Base-by-base conservation (phyloP, 1,140 invertebrate genomes). In the Aphaenogaster ashmeadi region DNA sequence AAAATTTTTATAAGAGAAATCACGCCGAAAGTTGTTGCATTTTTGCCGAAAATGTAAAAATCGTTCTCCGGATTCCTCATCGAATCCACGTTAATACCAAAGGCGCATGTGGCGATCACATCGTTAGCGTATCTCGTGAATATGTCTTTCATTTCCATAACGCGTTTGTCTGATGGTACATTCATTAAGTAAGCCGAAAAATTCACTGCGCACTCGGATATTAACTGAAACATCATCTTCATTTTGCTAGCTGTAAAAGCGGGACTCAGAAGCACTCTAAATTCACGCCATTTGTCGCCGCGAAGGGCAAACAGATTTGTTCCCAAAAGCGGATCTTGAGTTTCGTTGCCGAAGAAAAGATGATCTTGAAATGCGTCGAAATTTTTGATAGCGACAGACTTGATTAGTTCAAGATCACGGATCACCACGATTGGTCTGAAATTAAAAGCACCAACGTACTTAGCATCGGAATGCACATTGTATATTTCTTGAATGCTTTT, bases 41-140 rank as follows among this genome's bases (percentile, higher is more conserved):
- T 74, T n/a, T 33, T 74, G 5, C 79, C 87, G 0, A 72, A 44
- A 0, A 11, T 2, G 15, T 64, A 86, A 44, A 91, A 91, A 2
- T 64, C 54, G 36, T 88, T 97, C 0, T 96, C 89, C 0, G 92
- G 92, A 3, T 97, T 92, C 0, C 11, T 27, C 62, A 91, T 60
- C 0, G 89, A 91, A 11, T 91, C 64, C 0, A 90, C 38, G 15
- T 5, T 27, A 5, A 91, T 88, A 5, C 90, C 89, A 5, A 91
- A 91, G 0, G 87, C 87, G 8, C 94, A 95, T 0, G 95, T 95
- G 0, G 96, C 96, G 47, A 97, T 96, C 1, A 97, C 96, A 90
- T 97, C 97, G 60, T 96, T 97, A 0, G 96, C 95, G 83, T 96
- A 97, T 2, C 96, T 94, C 0, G 96, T 95, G 38, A 90, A 86